Base-by-base conservation (phyloP, 2,113 vertebrate species). In the Aspiorhynchus laticeps region DNA sequence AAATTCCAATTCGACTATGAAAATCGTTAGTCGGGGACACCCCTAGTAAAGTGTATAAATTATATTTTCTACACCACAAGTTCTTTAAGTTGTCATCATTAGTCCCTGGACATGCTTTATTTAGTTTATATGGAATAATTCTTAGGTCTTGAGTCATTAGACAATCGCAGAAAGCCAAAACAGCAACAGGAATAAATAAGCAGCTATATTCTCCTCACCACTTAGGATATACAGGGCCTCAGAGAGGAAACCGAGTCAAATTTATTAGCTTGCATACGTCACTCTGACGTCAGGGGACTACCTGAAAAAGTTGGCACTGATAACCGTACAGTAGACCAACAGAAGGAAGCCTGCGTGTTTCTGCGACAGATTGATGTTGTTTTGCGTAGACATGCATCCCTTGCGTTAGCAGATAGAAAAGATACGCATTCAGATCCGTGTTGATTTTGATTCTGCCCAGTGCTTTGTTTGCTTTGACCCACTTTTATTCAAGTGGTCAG, bases 341-440 rank as follows among this genome's bases (percentile, higher is more conserved):
- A 67, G 63, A 69, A 48, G 79, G 9, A 46, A 46, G 19, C 17
- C 28, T 83, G 63, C 28, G 0, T 83, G 26, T 28, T 51, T 83
- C 43, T n/a, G 31, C 1, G 63, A 86, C 24, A 79, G 85, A 86
- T 79, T 79, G 33, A 86, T 74, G 84, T 36, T 56, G 59, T 63
- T 83, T 79, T 79, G 81, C 19, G 7, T 11, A 86, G 80, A 73
- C 43, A 83, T 7, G 38, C 88, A 83, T 85, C 46, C 14, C 8
- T 86, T 80, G 46, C 84, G 15, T 31, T 33, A 76, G 84, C 73
- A 86, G 51, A 88, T 80, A 75, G 67, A 53, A 83, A 67, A 86
- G 61, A 74, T 83, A n/a, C 36, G 38, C 33, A 26, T 51, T 15
- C 24, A 65, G 78, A 2, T 19, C 53, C 12, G 33, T 82, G 84